Evolutionary conservation across 2,888 invertebrate species (phyloP).

Genomic region (Margaritifera margaritifera): DNA sequence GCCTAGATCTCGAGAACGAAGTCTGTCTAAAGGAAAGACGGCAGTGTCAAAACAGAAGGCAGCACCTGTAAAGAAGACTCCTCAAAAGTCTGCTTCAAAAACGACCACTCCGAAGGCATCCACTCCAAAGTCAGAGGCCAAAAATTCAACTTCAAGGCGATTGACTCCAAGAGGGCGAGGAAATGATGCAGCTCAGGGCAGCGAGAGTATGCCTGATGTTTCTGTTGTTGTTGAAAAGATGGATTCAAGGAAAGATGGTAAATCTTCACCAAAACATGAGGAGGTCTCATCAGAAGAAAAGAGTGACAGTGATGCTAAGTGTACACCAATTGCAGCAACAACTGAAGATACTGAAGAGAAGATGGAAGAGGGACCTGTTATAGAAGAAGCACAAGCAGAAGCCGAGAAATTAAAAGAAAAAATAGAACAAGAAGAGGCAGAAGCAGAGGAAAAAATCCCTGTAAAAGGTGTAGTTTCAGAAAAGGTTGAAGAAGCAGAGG

Average conservation of each 20-base stretch:
- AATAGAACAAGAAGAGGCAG: conserved; percentile 7
- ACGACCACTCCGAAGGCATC: conserved; percentile 15
- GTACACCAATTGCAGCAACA: neutral
- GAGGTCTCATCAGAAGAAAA: conserved; percentile 13
- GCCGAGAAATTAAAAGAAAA: conserved; percentile 9
- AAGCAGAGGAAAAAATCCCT: conserved; percentile 3
- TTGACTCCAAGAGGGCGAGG: conserved; percentile 3
- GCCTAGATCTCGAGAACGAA: no score
- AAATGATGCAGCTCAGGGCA: conserved; percentile 16
- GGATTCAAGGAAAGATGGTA: no score
- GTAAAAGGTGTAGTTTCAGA: conserved; percentile 2
- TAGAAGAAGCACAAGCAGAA: conserved; percentile 5
- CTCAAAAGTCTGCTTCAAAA: conserved; percentile 16
- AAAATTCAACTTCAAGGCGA: no score
- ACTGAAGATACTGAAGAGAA: conserved; percentile 12
- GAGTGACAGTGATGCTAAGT: conserved; percentile 9
- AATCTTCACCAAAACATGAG: conserved; percentile 6
- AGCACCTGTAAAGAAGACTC: conserved; percentile 17
- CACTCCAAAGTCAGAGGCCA: conserved; percentile 12
- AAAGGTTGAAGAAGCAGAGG: conserved; percentile 5
- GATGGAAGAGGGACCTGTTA: conserved; percentile 9
- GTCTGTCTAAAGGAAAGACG: conserved; percentile 20
- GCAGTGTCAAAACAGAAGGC: conserved; percentile 22
- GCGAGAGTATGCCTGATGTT: conserved; percentile 8
- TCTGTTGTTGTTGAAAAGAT: no score